Evolutionary conservation across 1,140 invertebrate genomes (phyloP), one percentile per base, ranked within the genome.

Genomic region (Doryteuthis pealeii): DNA sequence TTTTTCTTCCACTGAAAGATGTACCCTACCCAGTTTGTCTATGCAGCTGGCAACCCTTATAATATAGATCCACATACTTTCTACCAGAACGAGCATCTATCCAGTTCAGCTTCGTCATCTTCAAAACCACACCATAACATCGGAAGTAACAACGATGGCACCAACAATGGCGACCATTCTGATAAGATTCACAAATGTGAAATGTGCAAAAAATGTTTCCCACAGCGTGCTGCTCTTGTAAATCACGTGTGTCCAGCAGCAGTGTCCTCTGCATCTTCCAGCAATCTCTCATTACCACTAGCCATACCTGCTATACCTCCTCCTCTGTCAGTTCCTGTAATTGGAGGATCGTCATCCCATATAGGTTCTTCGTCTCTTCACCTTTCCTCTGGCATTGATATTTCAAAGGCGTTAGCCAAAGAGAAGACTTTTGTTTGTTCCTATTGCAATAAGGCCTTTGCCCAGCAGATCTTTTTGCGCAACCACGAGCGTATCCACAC

Each of bases 401-500:
- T 40, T 40, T 40, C 35, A 40, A 40, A 40, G 35, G 35, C 35
- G 35, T 28, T 62, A 22, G 54, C 54, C 54, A 62, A 62, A 62
- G 66, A 68, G 28, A 68, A 68, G 30, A 31, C 66, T 1, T 68
- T 68, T 32, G 15, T 68, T 28, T 68, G 66, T 68, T 31, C 32
- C 10, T 31, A 18, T 68, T 68, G 66, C 30, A 33, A 33, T 22
- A 68, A 68, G 31, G 66, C 28, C 4, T 68, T 68, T 22, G 22
- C 66, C 0, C 66, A 68, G 32, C 32, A 31, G 18, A 32, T 33
- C 10, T 32, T 32, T 33, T 31, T 75, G 15, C 30, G 30, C 84
- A 95, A 95, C 14, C 79, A 81, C 58, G 91, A 94, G 80, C 89
- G 94, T 18, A 95, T 94, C 82, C 86, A 87, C 73, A 98, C 82